Evolutionary conservation across 2,113 vertebrate species (phyloP), one percentile per base, ranked within the genome.

Genomic region (Saccopteryx bilineata): DNA sequence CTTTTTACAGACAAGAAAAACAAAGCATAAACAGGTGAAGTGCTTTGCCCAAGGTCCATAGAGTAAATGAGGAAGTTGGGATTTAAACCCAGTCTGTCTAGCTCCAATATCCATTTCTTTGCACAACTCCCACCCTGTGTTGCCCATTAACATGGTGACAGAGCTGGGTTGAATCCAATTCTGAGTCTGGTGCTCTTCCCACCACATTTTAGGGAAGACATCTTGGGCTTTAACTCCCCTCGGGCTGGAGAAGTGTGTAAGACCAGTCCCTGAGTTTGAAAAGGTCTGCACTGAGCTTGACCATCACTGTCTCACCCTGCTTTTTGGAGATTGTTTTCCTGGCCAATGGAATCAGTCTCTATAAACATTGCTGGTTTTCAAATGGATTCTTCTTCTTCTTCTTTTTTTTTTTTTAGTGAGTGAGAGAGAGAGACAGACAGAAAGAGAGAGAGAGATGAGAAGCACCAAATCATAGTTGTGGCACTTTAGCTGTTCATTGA

Each of bases 341-440:
- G 90, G 61, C 7, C 15, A 87, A 1, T 90, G 60, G 52, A 31
- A 2, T 95, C 39, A 14, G 39, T 61, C n/a, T 71, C 23, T 72
- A 23, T 23, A 76, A 61, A 87, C 26, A 65, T 82, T 87, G 80
- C 31, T 96, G 68, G 39, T 84, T 86, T 95, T 93, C 85, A 85
- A 23, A 80, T 31, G 46, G 21, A 81, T 74, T 61, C 21, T 75
- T 81, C 39, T 39, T 39, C 39, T 39, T 39, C 3, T 39, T 39
- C 3, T 39, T 39, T 39, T 39, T 39, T 39, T 39, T 39, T 39
- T 39, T 39, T 39, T 39, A 39, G 39, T 39, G 39, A 39, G 39
- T 39, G 39, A 39, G 39, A 39, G 39, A 39, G 39, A 39, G 39
- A 39, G 39, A 39, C 39, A 39, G 39, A 39, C 39, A 39, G 39